phyloP scores from a whole-genome alignment of 2,888 invertebrate species.

The Acheta domesticus region DNA sequence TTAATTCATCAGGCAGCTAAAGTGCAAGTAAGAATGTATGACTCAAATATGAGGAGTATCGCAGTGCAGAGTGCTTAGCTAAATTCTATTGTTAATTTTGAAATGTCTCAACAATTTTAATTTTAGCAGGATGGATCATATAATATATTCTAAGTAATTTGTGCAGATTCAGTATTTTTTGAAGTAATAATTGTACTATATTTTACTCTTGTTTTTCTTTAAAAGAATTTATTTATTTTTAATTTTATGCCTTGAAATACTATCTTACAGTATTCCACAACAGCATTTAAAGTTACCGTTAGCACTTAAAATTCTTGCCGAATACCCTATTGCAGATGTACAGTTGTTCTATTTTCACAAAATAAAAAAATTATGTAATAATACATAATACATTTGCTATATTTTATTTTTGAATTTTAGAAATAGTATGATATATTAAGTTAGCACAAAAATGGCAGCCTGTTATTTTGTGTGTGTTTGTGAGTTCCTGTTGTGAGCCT shows the following conservation, averaged over 20 bases:
- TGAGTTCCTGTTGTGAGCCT: not conserved
- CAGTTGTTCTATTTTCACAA: not conserved
- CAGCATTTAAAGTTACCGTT: constrained; percentile 18
- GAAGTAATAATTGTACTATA: not conserved
- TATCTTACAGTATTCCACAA: constrained; percentile 6
- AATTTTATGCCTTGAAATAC: not conserved
- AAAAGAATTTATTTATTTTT: not conserved
- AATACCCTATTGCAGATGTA: not conserved
- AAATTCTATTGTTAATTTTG: too few species aligned
- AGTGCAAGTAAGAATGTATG: too few species aligned
- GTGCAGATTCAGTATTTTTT: not conserved
- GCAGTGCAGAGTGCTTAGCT: too few species aligned
- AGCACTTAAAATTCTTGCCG: constrained; percentile 11
- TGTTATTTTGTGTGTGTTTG: constrained; percentile 5
- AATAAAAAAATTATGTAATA: not conserved
- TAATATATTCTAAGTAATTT: not conserved
- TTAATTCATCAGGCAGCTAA: too few species aligned
- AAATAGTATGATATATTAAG: not conserved
- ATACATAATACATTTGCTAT: not conserved
- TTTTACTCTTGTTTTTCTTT: not conserved
- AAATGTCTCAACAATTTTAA: too few species aligned
- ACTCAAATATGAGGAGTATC: too few species aligned
- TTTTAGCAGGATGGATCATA: not conserved
- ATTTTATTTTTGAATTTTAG: not conserved
- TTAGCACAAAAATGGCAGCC: constrained; percentile 3